phyloP scores from a whole-genome alignment of 2,113 vertebrate genomes.

The Corapipo altera region DNA sequence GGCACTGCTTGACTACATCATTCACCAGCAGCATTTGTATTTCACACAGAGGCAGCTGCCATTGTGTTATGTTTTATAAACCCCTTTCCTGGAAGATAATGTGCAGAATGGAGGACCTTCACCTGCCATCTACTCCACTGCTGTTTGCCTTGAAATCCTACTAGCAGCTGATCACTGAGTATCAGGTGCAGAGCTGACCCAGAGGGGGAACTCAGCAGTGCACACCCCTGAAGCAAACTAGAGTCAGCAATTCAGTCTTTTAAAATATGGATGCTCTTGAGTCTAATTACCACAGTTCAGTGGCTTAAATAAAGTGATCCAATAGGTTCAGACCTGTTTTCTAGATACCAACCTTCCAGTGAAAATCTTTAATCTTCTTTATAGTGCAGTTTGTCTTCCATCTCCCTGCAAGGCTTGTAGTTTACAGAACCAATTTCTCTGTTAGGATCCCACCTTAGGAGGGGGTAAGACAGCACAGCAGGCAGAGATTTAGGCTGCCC shows the following conservation, averaged over 20 bases:
- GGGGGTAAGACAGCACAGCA: neutral
- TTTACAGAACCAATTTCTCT: neutral
- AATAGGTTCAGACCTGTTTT: neutral
- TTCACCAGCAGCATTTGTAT: neutral
- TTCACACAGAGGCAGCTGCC: neutral
- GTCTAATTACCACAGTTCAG: neutral
- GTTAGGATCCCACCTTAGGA: neutral
- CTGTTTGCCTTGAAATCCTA: neutral
- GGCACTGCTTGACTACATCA: neutral
- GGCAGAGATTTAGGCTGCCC: neutral
- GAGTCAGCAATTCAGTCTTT: neutral
- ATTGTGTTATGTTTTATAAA: neutral
- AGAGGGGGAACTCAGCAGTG: neutral
- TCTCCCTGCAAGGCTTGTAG: neutral
- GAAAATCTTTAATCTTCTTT: constrained; percentile 21
- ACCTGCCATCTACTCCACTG: neutral
- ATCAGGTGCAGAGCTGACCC: neutral
- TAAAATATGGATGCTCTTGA: neutral
- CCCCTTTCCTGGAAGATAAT: neutral
- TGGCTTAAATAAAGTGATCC: constrained; percentile 6
- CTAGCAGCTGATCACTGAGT: neutral
- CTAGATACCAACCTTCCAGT: neutral
- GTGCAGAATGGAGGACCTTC: neutral
- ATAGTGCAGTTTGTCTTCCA: neutral
- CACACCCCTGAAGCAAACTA: neutral